Base-by-base conservation (phyloP, 2,797 vertebrate species). In the Bovichtus diacanthus region DNA sequence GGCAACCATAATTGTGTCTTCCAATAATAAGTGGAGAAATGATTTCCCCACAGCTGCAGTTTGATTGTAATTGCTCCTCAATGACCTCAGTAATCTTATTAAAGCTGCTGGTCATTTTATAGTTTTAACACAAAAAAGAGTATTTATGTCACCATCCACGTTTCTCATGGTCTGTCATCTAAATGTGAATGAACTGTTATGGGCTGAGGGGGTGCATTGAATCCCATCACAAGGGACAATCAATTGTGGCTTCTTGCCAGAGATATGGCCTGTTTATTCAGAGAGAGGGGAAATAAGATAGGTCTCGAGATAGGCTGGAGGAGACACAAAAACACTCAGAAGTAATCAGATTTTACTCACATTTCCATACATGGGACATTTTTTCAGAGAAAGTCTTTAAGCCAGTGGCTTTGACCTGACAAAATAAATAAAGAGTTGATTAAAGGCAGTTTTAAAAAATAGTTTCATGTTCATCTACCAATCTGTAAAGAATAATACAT, bases 171-270 rank as follows among this genome's bases (percentile, higher is more conserved):
- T 78, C 76, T 85, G 78, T 74, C 83, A 70, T 70, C 50, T 63
- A 63, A 82, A 91, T 86, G 79, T 79, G 79, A 90, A 93, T 91
- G 86, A 91, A 89, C 56, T 11, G 6, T 78, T 84, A 6, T 51
- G 67, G 46, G 54, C 78, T 49, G 76, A 68, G 81, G 74, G 68
- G 77, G 55, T 23, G 21, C 73, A 89, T 72, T 55, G 36, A 81
- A 75, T 86, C 61, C 39, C 27, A 66, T 76, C 92, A 82, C 90
- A 27, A 46, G 65, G 64, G 86, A 83, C 92, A 93, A 90, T 93
- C 83, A 87, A 84, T 95, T 90, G 91, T 74, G 85, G 90, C 87
- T 87, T 93, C 39, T 51, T 80, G 67, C 74, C 82, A 87, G 67
- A 90, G 86, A 89, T 89, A 85, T 61, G 63, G 46, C 78, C 82